These are phyloP conservation scores for Ips typographus DNA, from an alignment of 1,140 invertebrate genomes.

Conservation along the genomic window DNA sequence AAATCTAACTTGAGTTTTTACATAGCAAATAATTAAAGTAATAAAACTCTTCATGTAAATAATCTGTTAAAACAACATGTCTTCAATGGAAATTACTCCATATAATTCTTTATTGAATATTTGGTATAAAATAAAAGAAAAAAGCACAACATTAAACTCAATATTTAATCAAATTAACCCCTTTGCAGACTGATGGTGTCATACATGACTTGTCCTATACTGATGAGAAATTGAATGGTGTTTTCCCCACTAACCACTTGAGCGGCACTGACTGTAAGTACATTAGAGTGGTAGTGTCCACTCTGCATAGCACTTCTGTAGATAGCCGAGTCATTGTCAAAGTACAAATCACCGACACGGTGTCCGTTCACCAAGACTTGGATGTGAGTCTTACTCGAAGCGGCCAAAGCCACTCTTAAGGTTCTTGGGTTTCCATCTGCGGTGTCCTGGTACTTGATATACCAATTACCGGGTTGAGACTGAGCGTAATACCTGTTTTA, in stretches of 20 bases:
- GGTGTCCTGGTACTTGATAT: slow-evolving; percentile 13
- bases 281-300: slow-evolving; percentile 8
- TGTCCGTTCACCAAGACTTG: slow-evolving; percentile 9
- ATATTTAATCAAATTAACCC: slow-evolving; percentile 5
- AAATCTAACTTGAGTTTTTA: too few species aligned
- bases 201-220: slow-evolving; percentile 21
- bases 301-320: slow-evolving; percentile 23
- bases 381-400: slow-evolving; percentile 20
- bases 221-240: slow-evolving; percentile 10
- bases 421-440: slow-evolving; percentile 15
- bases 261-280: slow-evolving; percentile 8
- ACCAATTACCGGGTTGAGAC: slow-evolving; percentile 16
- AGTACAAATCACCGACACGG: slow-evolving; percentile 13
- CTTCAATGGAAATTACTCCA: too few species aligned
- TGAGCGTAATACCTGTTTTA: slow-evolving; percentile 16
- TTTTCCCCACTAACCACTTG: slow-evolving; percentile 20
- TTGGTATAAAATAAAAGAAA: too few species aligned
- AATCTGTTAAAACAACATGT: too few species aligned
- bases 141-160: too few species aligned
- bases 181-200: slow-evolving; percentile 22
- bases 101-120: too few species aligned
- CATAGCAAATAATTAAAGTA: too few species aligned
- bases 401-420: slow-evolving; percentile 9
- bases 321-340: slow-evolving; percentile 15
- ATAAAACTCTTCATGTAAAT: too few species aligned